Percentiles rank a stretch among this genome's conserved stretches.
These are phyloP conservation scores for Drosophila ananassae DNA, from an alignment of 1,140 invertebrate genomes.

Conservation along the genomic window DNA sequence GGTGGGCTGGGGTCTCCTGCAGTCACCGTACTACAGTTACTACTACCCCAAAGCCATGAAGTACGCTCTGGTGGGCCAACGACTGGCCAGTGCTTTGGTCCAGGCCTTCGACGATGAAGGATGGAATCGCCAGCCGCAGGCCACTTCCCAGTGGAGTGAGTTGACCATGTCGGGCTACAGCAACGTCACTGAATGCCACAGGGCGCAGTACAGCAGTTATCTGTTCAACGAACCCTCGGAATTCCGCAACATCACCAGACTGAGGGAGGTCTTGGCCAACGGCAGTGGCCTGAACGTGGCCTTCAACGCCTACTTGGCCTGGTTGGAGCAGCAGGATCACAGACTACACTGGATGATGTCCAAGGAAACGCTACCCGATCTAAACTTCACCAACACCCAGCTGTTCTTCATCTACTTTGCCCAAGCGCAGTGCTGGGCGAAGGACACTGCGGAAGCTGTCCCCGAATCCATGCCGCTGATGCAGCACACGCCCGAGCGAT, in stretches of 20 bases:
- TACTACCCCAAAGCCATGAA: conserved; percentile 95
- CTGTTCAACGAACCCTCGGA: conserved; percentile 68
- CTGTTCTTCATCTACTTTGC: conserved; percentile 91
- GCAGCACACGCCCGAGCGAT: conserved; percentile 64
- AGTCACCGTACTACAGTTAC: conserved; percentile 96
- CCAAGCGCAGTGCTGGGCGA: conserved; percentile 84
- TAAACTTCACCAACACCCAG: conserved; percentile 85
- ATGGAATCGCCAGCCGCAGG: conserved; percentile 87
- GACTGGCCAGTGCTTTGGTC: conserved; percentile 96
- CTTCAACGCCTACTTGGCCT: conserved; percentile 85
- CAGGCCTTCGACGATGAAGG: conserved; percentile 98
- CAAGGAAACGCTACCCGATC: conserved; percentile 61
- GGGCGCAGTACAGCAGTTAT: conserved; percentile 92
- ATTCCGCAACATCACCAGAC: conserved; percentile 88
- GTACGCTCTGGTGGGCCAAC: conserved; percentile 97
- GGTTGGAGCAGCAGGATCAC: conserved; percentile 57
- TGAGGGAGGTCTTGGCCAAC: conserved; percentile 90
- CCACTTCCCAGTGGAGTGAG: conserved; percentile 94
- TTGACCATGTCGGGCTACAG: conserved; percentile 95
- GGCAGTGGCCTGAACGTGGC: conserved; percentile 86
- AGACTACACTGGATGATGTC: conserved; percentile 24
- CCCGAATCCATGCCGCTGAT: conserved; percentile 58
- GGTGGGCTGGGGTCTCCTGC: conserved; percentile 96
- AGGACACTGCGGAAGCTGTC: conserved; percentile 24
- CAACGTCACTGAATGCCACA: conserved; percentile 93